Base-by-base conservation (phyloP, 2,888 invertebrate species). In the Chrysolina americana region DNA sequence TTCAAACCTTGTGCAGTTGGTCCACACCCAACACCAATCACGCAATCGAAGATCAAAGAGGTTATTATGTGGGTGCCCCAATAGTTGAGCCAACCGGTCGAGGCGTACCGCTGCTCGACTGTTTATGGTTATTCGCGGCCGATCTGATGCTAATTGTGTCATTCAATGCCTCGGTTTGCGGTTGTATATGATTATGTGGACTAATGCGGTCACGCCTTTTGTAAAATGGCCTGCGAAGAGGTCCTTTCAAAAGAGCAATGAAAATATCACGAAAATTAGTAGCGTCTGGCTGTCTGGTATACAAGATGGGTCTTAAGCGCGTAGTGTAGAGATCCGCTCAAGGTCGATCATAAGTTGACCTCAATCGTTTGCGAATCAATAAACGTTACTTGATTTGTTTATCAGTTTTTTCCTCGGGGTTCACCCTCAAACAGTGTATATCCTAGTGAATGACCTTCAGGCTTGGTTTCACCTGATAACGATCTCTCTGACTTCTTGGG, bases 61-160 rank as follows among this genome's bases (percentile, higher is more conserved):
- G 69, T 73, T 68, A 69, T 70, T 70, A 65, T 56, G 73, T 50
- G 47, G 65, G 65, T 65, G 65, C 69, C 68, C 63, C 63, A 71
- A 65, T 74, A 66, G 68, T 74, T 50, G n/a, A 41, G 70, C 41
- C 70, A 41, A 44, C 65, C 62, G 66, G 50, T 23, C 41, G 65
- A 50, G 53, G 66, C 47, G 47, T 53, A 66, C 74, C 70, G 65
- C 65, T 62, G 59, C 41, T 62, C 23, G 41, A 65, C 69, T 74
- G 74, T 74, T 74, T 70, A 70, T 69, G 74, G 70, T 74, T 65
- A 74, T 70, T 74, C 70, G 70, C 62, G 59, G 70, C 62, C 50
- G 65, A 74, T 70, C 48, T 44, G 59, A 69, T 74, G 70, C 70
- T 74, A 74, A 74, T 74, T 74, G 70, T 74, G 74, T 74, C 70